Evolutionary conservation across 2,113 vertebrate genomes (phyloP).

Genomic region (Emydura subglobosa): DNA sequence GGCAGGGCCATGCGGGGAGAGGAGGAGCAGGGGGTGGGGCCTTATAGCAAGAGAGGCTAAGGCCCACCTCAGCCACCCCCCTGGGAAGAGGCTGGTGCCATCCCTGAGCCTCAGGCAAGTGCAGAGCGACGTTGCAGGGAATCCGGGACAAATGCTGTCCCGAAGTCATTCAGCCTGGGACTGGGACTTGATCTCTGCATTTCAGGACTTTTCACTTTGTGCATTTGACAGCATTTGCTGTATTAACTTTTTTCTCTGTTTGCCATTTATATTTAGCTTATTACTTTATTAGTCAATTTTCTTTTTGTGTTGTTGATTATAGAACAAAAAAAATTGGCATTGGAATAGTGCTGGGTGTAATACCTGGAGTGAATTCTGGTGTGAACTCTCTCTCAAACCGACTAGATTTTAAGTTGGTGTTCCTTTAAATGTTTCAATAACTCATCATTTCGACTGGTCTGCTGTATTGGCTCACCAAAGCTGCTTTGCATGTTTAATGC

Average conservation of each 20-base stretch:
- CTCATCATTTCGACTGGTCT: background rate
- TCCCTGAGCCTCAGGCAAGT: too few relatives aligned
- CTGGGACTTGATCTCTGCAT: too few relatives aligned
- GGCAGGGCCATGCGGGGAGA: too few relatives aligned
- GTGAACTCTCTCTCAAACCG: accelerated
- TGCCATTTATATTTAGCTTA: background rate
- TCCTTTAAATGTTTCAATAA: background rate
- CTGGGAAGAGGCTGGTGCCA: too few relatives aligned
- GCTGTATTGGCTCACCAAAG: background rate
- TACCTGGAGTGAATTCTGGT: background rate
- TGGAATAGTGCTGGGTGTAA: background rate
- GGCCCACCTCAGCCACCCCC: too few relatives aligned
- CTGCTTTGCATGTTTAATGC: background rate
- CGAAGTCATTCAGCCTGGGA: accelerated
- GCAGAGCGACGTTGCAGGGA: too few relatives aligned
- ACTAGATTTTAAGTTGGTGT: background rate
- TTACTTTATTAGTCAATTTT: background rate
- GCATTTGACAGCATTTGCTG: background rate
- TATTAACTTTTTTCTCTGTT: background rate
- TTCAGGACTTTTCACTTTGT: background rate
- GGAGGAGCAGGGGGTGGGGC: too few relatives aligned
- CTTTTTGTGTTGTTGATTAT: background rate
- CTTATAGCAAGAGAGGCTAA: too few relatives aligned
- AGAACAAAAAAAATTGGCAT: background rate
- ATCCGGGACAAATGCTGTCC: background rate